Conservation (phyloP, 2,888 invertebrate genomes). For the Drosophila sordidula region DNA sequence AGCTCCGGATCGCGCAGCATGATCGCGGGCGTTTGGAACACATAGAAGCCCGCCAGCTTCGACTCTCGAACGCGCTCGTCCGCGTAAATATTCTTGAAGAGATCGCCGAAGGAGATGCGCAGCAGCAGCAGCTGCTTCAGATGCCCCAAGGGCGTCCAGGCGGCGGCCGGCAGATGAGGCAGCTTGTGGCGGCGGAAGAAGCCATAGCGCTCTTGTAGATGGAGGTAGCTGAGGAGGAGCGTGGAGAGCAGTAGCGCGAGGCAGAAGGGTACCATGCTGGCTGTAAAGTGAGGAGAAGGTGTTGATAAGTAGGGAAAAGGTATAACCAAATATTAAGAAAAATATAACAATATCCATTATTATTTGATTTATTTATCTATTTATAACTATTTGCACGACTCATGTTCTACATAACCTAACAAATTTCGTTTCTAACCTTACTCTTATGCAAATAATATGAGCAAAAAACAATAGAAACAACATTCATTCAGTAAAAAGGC, state of each 20-base stretch:
- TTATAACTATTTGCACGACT: too few relatives aligned
- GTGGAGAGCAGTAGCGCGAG: conserved; percentile 29
- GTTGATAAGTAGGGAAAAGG: background rate
- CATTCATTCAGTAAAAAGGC: conserved; percentile 41
- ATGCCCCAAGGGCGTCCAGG: conserved; percentile 83
- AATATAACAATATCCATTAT: background rate
- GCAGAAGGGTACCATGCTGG: conserved; percentile 37
- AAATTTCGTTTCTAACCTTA: background rate
- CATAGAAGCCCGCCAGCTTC: conserved; percentile 82
- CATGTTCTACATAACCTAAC: too few relatives aligned
- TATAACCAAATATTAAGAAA: background rate
- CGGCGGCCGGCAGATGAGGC: conserved; percentile 72
- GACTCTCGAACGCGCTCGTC: conserved; percentile 44
- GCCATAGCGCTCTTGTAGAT: conserved; percentile 47
- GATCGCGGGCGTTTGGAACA: conserved; percentile 85
- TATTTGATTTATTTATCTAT: too few relatives aligned
- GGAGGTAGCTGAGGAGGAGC: conserved; percentile 34
- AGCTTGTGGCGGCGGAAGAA: conserved; percentile 80
- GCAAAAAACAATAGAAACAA: conserved; percentile 6
- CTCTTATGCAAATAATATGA: background rate
- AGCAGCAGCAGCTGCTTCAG: conserved; percentile 80
- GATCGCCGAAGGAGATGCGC: conserved; percentile 80
- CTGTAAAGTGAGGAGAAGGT: background rate
- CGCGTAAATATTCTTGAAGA: conserved; percentile 82
- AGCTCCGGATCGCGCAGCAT: conserved; percentile 85